Percentiles rank a stretch among this genome's conserved stretches.
Evolutionary conservation across 2,113 vertebrate species (phyloP).

Genomic region (Hemichromis elongatus): DNA sequence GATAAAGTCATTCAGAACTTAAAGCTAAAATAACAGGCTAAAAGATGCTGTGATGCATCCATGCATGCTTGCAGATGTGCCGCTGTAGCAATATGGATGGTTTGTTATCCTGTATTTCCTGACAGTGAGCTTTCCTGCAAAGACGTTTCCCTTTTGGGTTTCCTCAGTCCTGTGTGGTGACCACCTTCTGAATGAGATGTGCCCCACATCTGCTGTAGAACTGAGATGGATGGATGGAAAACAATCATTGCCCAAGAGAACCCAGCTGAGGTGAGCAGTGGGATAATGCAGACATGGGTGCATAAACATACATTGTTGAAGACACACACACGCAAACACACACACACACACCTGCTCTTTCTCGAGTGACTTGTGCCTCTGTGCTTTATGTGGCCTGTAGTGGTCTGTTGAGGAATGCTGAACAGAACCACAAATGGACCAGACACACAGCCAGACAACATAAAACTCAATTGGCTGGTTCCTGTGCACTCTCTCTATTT

Average conservation of each 20-base stretch:
- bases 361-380: constrained; percentile 19
- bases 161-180: constrained; percentile 13
- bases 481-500: constrained; percentile 29
- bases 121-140: constrained; percentile 6
- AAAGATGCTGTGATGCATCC: not conserved
- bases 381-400: constrained; percentile 56
- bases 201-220: constrained; percentile 14
- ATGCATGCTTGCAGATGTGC: not conserved
- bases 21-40: constrained; percentile 38
- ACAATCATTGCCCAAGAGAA: not conserved
- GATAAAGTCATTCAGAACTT: constrained; percentile 20
- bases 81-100: not conserved
- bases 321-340: constrained; percentile 17
- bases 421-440: constrained; percentile 67
- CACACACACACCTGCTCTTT: constrained; percentile 44
- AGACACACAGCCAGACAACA: constrained; percentile 62
- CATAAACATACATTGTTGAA: constrained; percentile 12
- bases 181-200: constrained; percentile 19
- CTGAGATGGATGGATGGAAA: not conserved
- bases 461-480: constrained; percentile 63
- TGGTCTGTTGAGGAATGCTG: constrained; percentile 59
- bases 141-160: constrained; percentile 25
- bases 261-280: not conserved
- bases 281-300: constrained; percentile 4
- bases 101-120: constrained; percentile 47